A percentile compares a stretch with the other conserved stretches of the same genome.
phyloP scores from a whole-genome alignment of 1,140 invertebrate species.

The Limonius californicus region DNA sequence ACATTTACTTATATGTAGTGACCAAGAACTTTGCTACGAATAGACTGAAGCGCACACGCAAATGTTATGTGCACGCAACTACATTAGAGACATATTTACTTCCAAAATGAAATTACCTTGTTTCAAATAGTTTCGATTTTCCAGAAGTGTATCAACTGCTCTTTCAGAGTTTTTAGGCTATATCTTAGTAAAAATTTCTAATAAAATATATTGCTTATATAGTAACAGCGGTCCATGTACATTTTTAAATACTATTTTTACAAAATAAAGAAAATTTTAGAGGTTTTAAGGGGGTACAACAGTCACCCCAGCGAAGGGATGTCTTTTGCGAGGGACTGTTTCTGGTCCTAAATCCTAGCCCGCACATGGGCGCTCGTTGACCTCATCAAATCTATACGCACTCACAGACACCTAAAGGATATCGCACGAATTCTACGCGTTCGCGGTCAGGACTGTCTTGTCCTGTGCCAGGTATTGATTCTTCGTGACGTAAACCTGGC shows the following conservation, averaged over 20 bases:
- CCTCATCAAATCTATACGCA: conserved; percentile 39
- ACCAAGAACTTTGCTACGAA: no score
- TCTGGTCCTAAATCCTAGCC: conserved; percentile 88
- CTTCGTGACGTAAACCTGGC: conserved; percentile 35
- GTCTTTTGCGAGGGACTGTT: conserved; percentile 94
- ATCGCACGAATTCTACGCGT: conserved; percentile 29
- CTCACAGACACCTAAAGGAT: conserved; percentile 23
- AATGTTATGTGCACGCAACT: no score
- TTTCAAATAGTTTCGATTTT: not conserved
- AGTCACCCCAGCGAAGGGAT: conserved; percentile 90
- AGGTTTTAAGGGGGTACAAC: conserved; percentile 54
- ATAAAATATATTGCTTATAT: conserved; percentile 10
- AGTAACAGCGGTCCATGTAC: conserved; percentile 3
- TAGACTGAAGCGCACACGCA: no score
- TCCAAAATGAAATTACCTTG: not conserved
- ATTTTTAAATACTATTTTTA: not conserved
- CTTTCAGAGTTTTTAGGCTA: not conserved
- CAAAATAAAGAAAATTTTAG: not conserved
- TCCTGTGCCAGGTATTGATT: conserved; percentile 36
- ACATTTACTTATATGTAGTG: no score
- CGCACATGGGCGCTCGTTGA: conserved; percentile 73
- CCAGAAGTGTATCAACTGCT: not conserved
- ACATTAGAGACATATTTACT: not conserved
- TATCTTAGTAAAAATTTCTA: conserved; percentile 3
- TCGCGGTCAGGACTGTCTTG: conserved; percentile 35